A percentile compares a stretch with the other conserved stretches of the same genome.
These are phyloP conservation scores for Sthenelais limicola DNA, from an alignment of 2,888 invertebrate genomes.

Conservation along the genomic window DNA sequence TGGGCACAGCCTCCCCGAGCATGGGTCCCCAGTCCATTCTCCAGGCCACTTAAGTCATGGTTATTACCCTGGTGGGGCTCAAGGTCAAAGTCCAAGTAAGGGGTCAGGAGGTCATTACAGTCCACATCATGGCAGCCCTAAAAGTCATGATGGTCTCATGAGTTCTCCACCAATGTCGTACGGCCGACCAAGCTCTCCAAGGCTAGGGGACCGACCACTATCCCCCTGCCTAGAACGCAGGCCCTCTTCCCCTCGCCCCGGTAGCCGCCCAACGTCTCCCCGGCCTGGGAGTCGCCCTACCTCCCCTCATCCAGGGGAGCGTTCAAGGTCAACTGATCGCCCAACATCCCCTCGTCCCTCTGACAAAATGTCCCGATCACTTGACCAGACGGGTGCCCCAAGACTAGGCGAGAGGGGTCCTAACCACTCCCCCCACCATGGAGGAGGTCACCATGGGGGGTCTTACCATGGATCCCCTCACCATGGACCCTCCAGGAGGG, in stretches of 20 bases:
- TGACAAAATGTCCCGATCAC: too few relatives aligned
- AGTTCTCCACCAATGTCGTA: neutral
- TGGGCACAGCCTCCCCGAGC: neutral
- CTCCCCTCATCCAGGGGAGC: neutral
- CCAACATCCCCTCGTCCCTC: too few relatives aligned
- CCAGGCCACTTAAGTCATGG: neutral
- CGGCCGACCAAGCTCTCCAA: neutral
- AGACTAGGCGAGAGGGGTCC: neutral
- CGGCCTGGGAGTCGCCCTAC: neutral
- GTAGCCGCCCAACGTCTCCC: neutral
- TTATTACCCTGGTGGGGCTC: neutral
- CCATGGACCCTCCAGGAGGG: neutral
- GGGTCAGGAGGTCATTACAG: neutral
- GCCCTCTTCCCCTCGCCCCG: neutral
- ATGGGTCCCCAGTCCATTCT: neutral
- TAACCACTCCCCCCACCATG: neutral
- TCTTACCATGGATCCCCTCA: neutral
- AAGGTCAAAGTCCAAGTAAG: neutral
- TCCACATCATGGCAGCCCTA: neutral
- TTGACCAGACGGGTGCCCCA: neutral
- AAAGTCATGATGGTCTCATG: neutral
- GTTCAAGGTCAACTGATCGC: too few relatives aligned
- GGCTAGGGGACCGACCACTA: neutral
- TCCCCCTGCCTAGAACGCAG: neutral
- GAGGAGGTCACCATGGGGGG: conserved; percentile 6